Base-by-base conservation (phyloP, 2,797 vertebrate genomes). In the Leptatherina wallacei region DNA sequence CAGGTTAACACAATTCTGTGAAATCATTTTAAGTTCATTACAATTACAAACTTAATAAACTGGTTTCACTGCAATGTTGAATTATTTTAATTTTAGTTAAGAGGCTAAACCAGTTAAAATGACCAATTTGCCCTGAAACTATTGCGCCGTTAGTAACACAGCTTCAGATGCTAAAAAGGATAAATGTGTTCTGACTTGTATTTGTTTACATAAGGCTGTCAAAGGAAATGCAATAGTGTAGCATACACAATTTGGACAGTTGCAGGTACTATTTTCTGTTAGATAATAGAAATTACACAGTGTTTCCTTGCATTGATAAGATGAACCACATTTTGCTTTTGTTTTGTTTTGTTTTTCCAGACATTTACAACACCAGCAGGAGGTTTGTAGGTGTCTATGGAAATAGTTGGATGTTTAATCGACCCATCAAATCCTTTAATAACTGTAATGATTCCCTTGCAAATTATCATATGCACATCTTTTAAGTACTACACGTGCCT, bases 71-170 rank as follows among this genome's bases (percentile, higher is more conserved):
- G 49, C 35, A 22, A 35, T 29, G 3, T 24, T 14, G 73, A 57
- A 20, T 52, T 0, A 7, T 6, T 47, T 1, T 30, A 27, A 51
- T 68, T 68, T 51, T 4, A 58, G 30, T 55, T 58, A 61, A 80
- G 62, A 49, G 60, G 49, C 51, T 36, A 71, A 70, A 73, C 56
- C 49, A 64, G 20, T 18, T 35, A 69, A 72, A 63, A 30, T 40
- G 14, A 32, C 32, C 32, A 32, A 6, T 32, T 32, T 32, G 32
- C 6, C 32, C 4, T 32, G 4, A 32, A 40, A 40, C 14, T 40
- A 6, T 40, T 40, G 14, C 16, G 14, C 16, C 4, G 4, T 40
- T 40, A 40, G 13, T 40, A 16, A n/a, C n/a, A 22, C 8, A 49
- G 47, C 20, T 49, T 22, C 47, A 49, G 9, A n/a, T 49, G n/a